phyloP scores from a whole-genome alignment of 2,888 invertebrate species.

The Belgica antarctica region DNA sequence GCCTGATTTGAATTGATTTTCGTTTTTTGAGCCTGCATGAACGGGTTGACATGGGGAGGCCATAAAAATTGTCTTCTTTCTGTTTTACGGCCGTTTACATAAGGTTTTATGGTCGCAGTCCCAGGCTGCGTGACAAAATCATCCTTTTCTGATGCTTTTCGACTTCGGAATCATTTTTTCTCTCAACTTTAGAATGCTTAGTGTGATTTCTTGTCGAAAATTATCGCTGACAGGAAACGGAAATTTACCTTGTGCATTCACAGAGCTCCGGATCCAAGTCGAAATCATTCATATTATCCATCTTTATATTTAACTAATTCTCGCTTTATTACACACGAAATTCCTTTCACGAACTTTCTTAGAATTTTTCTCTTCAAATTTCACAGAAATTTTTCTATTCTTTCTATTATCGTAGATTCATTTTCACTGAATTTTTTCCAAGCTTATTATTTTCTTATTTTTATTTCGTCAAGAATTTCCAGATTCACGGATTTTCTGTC shows the following conservation, averaged over 20 bases:
- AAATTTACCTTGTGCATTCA: slow-evolving; percentile 55
- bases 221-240: not conserved
- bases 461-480: not conserved
- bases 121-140: too few species aligned
- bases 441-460: slow-evolving; percentile 6
- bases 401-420: slow-evolving; percentile 12
- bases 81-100: too few species aligned
- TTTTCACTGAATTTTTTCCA: slow-evolving; percentile 28
- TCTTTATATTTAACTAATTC: slow-evolving; percentile 21
- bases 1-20: too few species aligned
- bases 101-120: too few species aligned
- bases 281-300: slow-evolving; percentile 34
- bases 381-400: not conserved
- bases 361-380: not conserved
- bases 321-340: slow-evolving; percentile 2
- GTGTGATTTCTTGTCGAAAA: not conserved
- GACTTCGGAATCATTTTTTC: too few species aligned
- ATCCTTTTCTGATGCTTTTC: too few species aligned
- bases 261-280: slow-evolving; percentile 47
- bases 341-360: slow-evolving; percentile 22
- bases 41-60: too few species aligned
- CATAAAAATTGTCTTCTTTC: too few species aligned
- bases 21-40: too few species aligned
- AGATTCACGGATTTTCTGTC: not conserved
- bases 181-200: not conserved